Conservation (phyloP, 2,888 invertebrate species). For the Dynastes tityus region DNA sequence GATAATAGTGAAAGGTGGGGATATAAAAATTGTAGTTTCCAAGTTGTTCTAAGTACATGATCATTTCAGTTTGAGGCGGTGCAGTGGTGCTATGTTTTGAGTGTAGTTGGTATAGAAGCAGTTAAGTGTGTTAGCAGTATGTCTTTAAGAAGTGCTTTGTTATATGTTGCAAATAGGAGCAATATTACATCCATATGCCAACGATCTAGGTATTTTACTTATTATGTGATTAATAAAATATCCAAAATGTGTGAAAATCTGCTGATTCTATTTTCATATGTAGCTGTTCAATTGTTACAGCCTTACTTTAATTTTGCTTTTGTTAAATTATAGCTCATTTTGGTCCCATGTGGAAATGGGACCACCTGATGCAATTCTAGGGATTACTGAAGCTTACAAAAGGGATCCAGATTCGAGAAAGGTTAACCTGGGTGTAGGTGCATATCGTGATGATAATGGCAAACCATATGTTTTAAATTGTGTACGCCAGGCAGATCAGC, state of each 20-base stretch:
- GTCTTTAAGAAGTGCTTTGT: constrained; percentile 55
- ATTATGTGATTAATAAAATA: neutral
- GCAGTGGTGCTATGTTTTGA: neutral
- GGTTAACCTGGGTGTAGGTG: constrained; percentile 96
- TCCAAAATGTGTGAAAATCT: neutral
- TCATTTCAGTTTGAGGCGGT: neutral
- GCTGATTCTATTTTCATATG: too few relatives aligned
- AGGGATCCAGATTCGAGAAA: constrained; percentile 92
- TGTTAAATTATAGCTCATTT: constrained; percentile 78
- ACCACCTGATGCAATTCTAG: constrained; percentile 98
- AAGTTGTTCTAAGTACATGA: neutral
- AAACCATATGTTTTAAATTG: constrained; percentile 96
- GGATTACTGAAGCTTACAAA: constrained; percentile 97
- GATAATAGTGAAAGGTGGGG: neutral
- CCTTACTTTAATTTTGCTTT: too few relatives aligned
- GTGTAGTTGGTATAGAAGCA: neutral
- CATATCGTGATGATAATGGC: constrained; percentile 97
- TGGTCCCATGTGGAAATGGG: constrained; percentile 95
- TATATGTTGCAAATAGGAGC: constrained; percentile 55
- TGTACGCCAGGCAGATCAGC: constrained; percentile 89
- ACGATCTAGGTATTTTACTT: constrained; percentile 55
- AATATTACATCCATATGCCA: constrained; percentile 51
- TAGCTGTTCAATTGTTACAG: neutral
- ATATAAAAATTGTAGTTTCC: neutral
- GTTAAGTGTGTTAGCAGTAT: constrained; percentile 49